phyloP scores from a whole-genome alignment of 2,888 invertebrate species.

The Antitype chi region DNA sequence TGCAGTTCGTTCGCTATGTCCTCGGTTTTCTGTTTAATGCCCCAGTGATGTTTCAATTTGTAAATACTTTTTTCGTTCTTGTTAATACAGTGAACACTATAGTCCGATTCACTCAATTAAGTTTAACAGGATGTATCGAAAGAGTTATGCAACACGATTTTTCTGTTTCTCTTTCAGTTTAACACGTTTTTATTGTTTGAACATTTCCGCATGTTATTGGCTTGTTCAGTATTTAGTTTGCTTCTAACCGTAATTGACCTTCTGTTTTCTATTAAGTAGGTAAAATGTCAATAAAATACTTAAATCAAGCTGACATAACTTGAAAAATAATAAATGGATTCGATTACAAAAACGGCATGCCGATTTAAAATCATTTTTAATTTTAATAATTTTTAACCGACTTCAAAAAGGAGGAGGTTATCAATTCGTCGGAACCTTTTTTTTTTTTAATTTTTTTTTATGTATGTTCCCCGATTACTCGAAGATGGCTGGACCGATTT shows the following conservation, averaged over 20 bases:
- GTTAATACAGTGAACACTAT: constrained; percentile 47
- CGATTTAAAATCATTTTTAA: not conserved
- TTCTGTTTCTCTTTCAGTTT: constrained; percentile 29
- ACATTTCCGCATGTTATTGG: not conserved
- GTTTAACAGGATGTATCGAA: constrained; percentile 41
- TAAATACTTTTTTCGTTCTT: constrained; percentile 53
- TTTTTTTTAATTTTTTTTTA: too few species aligned
- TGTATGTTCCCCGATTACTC: too few species aligned
- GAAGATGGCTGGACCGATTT: too few species aligned
- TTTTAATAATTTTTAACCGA: too few species aligned
- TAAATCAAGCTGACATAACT: too few species aligned
- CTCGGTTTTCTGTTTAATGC: constrained; percentile 31
- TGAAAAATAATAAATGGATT: not conserved
- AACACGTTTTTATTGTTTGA: constrained; percentile 24
- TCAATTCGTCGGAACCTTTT: too few species aligned
- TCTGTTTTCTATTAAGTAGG: not conserved
- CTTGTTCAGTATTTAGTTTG: not conserved
- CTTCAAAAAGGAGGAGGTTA: too few species aligned
- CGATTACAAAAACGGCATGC: not conserved
- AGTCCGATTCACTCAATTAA: constrained; percentile 55
- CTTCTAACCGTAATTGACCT: not conserved
- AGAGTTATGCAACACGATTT: constrained; percentile 32
- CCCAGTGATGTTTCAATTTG: constrained; percentile 52
- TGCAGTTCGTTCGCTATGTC: constrained; percentile 5
- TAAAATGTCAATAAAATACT: not conserved